Percentiles rank a stretch among this genome's conserved stretches.
Evolutionary conservation across 2,888 invertebrate genomes (phyloP).

Genomic region (Notocelia uddmanniana): DNA sequence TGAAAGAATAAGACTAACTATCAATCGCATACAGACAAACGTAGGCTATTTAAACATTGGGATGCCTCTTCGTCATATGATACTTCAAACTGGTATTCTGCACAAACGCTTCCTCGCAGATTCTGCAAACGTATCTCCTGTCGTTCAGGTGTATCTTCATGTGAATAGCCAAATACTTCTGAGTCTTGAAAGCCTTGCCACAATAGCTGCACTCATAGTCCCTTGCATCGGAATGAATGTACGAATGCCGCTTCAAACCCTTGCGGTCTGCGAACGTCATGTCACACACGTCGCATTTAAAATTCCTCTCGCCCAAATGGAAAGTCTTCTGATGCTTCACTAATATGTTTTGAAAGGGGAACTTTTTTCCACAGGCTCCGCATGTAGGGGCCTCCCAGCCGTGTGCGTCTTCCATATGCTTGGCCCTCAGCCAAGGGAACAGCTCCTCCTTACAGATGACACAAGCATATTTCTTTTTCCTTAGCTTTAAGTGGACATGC

Average conservation of each 20-base stretch:
- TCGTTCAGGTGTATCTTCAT: constrained; percentile 60
- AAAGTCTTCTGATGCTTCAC: constrained; percentile 5
- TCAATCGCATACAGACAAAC: too few species aligned
- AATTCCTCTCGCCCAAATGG: constrained; percentile 46
- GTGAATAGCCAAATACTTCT: constrained; percentile 55
- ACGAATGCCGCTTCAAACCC: constrained; percentile 51
- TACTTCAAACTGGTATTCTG: not conserved
- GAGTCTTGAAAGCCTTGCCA: constrained; percentile 60
- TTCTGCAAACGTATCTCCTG: constrained; percentile 46
- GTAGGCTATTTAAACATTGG: not conserved
- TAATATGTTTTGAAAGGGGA: constrained; percentile 32
- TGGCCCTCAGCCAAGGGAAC: not conserved
- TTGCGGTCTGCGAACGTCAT: constrained; percentile 52
- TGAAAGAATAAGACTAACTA: too few species aligned
- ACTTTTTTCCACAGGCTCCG: constrained; percentile 53
- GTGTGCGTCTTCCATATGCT: constrained; percentile 47
- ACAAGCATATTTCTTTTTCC: constrained; percentile 14
- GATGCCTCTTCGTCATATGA: constrained; percentile 35
- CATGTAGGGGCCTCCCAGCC: constrained; percentile 52
- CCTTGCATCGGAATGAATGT: constrained; percentile 55
- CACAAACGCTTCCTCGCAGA: constrained; percentile 34
- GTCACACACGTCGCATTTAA: constrained; percentile 63
- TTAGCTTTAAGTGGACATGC: constrained; percentile 38
- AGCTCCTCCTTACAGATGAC: constrained; percentile 19
- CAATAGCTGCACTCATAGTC: constrained; percentile 61